Percentiles rank a stretch among this genome's conserved stretches.
These are phyloP conservation scores for Trachelus troglodyta DNA, from an alignment of 2,888 invertebrate genomes.

Conservation along the genomic window DNA sequence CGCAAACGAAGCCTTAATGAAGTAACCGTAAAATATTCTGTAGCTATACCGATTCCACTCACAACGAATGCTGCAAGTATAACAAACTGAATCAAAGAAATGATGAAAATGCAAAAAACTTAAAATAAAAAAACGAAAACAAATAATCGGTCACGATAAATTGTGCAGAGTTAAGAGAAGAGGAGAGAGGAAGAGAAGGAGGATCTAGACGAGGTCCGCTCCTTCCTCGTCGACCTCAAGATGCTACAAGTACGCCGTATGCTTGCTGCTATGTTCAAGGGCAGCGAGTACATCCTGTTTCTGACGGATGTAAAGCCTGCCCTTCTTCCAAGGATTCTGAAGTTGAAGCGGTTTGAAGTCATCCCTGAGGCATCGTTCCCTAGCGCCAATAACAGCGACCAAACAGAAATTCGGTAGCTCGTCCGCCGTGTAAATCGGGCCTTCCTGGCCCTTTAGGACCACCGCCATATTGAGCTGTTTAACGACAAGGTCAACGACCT, in stretches of 20 bases:
- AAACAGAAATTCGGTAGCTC: constrained; percentile 91
- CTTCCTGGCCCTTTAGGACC: constrained; percentile 84
- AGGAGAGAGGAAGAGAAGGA: background rate
- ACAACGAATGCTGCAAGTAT: background rate
- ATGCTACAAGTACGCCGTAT: constrained; percentile 72
- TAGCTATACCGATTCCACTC: background rate
- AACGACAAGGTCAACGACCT: constrained; percentile 95
- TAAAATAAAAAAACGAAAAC: background rate
- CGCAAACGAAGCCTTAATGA: background rate
- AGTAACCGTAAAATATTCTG: background rate
- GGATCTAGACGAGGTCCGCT: background rate
- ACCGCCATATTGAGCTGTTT: constrained; percentile 96
- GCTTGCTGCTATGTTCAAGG: constrained; percentile 87
- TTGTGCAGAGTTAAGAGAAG: background rate
- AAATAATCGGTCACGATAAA: background rate
- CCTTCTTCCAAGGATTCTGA: constrained; percentile 96
- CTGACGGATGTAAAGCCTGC: constrained; percentile 90
- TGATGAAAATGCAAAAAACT: background rate
- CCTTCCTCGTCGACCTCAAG: constrained; percentile 11
- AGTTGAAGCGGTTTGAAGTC: constrained; percentile 94
- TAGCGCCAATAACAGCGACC: constrained; percentile 94
- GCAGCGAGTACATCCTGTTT: constrained; percentile 91
- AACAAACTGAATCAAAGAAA: background rate
- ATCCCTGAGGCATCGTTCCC: constrained; percentile 92
- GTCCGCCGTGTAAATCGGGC: constrained; percentile 87